Conservation (phyloP, 1,140 invertebrate species). For the Mylabris phalerata region DNA sequence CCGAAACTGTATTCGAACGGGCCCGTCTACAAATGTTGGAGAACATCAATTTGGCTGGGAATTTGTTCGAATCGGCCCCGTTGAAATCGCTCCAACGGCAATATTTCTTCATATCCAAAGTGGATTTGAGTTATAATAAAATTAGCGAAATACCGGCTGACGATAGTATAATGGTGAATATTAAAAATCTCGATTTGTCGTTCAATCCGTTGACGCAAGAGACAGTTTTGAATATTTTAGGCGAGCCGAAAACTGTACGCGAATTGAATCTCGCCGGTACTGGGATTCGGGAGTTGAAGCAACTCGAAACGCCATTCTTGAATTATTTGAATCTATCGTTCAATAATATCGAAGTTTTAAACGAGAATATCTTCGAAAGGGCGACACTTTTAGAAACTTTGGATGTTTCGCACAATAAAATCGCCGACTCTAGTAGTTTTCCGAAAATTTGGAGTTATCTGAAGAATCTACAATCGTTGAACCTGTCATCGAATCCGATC, state of each 20-base stretch:
- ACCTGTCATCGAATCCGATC: constrained; percentile 75
- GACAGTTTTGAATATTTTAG: constrained; percentile 67
- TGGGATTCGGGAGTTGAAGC: constrained; percentile 58
- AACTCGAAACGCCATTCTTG: constrained; percentile 82
- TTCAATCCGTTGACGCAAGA: constrained; percentile 73
- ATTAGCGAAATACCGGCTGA: constrained; percentile 73
- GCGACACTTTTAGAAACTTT: constrained; percentile 70
- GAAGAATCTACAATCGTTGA: constrained; percentile 58
- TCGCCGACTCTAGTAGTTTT: constrained; percentile 50
- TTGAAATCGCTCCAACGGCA: constrained; percentile 72
- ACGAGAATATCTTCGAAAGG: constrained; percentile 62
- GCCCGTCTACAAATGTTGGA: constrained; percentile 71
- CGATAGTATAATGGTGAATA: constrained; percentile 77
- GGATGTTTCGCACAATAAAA: constrained; percentile 69
- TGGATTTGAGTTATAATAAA: constrained; percentile 74
- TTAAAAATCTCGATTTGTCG: constrained; percentile 80
- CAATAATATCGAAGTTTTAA: constrained; percentile 64
- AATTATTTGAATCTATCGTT: constrained; percentile 71
- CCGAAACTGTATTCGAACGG: constrained; percentile 78
- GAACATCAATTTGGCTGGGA: constrained; percentile 70
- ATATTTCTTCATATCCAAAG: constrained; percentile 68
- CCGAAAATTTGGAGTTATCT: constrained; percentile 59
- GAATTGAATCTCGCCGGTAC: constrained; percentile 74
- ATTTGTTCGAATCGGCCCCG: constrained; percentile 72
- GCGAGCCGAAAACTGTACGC: constrained; percentile 81